A percentile compares a stretch with the other conserved stretches of the same genome.
phyloP scores from a whole-genome alignment of 1,140 invertebrate genomes.

The Rhopalosiphum maidis region DNA sequence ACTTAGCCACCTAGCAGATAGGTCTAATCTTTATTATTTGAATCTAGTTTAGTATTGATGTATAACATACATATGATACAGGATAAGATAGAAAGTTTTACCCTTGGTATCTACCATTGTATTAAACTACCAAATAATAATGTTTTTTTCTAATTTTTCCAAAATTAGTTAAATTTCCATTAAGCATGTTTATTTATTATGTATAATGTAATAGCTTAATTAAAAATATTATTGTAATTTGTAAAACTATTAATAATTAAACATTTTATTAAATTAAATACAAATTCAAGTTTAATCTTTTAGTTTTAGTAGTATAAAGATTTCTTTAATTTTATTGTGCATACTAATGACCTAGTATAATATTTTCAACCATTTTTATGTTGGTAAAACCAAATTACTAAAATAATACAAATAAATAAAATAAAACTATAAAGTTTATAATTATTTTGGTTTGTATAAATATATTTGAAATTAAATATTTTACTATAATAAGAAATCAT shows the following conservation, averaged over 20 bases:
- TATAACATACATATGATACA: not conserved
- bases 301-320: not conserved
- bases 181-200: too few relatives aligned
- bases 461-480: too few relatives aligned
- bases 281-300: not conserved
- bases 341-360: not conserved
- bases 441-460: not conserved
- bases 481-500: too few relatives aligned
- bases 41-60: not conserved
- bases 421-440: not conserved
- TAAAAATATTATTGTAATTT: not conserved
- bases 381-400: not conserved
- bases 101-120: not conserved
- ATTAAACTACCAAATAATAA: not conserved
- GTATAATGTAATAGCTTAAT: too few relatives aligned
- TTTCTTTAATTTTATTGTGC: not conserved
- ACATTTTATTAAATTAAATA: too few relatives aligned
- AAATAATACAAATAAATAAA: not conserved
- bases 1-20: not conserved
- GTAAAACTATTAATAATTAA: not conserved
- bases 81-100: not conserved
- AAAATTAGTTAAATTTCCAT: not conserved
- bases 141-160: not conserved
- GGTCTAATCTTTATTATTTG: not conserved
- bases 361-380: not conserved